phyloP scores from a whole-genome alignment of 2,797 vertebrate genomes.

The Myotis myotis region DNA sequence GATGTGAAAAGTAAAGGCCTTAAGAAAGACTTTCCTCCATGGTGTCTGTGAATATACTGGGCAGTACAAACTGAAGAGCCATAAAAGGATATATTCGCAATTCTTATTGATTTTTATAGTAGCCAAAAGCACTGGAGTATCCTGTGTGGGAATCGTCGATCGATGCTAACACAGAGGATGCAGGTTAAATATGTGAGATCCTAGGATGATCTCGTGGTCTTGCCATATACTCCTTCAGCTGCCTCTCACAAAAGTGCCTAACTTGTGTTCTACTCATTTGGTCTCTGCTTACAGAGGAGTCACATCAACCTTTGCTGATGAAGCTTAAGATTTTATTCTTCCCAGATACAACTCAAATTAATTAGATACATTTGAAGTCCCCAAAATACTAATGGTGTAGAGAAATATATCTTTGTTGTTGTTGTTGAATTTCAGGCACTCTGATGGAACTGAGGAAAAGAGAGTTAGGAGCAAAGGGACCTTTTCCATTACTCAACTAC shows the following conservation, averaged over 20 bases:
- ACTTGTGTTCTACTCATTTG: background rate
- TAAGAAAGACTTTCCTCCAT: background rate
- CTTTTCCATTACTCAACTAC: background rate
- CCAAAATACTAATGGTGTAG: background rate
- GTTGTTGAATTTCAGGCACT: slow-evolving; percentile 4
- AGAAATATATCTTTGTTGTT: background rate
- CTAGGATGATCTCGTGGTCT: background rate
- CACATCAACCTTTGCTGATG: background rate
- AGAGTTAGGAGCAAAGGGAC: background rate
- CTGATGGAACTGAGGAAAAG: background rate
- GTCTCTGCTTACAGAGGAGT: background rate
- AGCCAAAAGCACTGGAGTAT: background rate
- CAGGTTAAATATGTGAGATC: background rate
- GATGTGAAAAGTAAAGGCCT: background rate
- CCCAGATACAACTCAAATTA: background rate
- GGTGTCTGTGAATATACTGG: background rate
- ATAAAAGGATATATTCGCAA: background rate
- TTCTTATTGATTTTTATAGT: background rate
- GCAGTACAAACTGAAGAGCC: background rate
- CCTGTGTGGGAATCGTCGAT: background rate
- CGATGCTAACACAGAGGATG: background rate
- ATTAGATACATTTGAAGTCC: background rate
- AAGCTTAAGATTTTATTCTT: background rate
- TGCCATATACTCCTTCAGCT: background rate
- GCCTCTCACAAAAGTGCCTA: background rate